Base-by-base conservation (phyloP, 2,888 invertebrate genomes). In the Herminia tarsipennalis region DNA sequence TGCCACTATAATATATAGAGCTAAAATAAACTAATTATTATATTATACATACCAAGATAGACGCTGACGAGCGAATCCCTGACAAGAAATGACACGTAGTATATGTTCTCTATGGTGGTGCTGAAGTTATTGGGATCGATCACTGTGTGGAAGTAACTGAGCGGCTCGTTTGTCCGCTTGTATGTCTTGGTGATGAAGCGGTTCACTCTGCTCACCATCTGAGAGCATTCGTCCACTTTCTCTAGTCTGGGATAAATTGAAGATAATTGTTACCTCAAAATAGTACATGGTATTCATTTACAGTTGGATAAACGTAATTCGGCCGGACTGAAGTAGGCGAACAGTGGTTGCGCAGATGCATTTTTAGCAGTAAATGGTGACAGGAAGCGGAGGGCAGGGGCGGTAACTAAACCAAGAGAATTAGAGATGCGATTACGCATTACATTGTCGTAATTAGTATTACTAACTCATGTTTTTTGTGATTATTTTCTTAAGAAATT, bases 71-170 rank as follows among this genome's bases (percentile, higher is more conserved):
- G 75, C 0, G 93, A 93, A 65, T 94, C 94, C 34, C 93, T 76
- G 0, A 93, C 86, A 2, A 94, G 83, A 79, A 94, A 94, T 0
- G 94, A 92, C n/a, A 93, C 83, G 62, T 94, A 91, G 78, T 94
- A 93, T 27, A 94, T 88, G 66, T 95, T 94, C 83, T 94, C 94
- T 0, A 95, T 85, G 17, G 94, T 93, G 38, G 84, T 81, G 1
- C 92, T 81, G 84, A 94, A 95, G 78, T 92, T 91, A 18, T 70
- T 67, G 0, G 94, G 94, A 74, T 95, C 92, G 45, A 94, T 71
- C 10, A 94, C 92, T 5, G 93, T 73, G 63, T 92, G 85, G 78
- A 93, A 94, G 74, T 94, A 94, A 60, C 92, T 90, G 2, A 94
- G 77, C 0, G 93, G 92, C 18, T 76, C 66, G 45, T 2, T 79